Evolutionary conservation across 2,113 vertebrate species (phyloP).

Genomic region (Lepisosteus osseus): DNA sequence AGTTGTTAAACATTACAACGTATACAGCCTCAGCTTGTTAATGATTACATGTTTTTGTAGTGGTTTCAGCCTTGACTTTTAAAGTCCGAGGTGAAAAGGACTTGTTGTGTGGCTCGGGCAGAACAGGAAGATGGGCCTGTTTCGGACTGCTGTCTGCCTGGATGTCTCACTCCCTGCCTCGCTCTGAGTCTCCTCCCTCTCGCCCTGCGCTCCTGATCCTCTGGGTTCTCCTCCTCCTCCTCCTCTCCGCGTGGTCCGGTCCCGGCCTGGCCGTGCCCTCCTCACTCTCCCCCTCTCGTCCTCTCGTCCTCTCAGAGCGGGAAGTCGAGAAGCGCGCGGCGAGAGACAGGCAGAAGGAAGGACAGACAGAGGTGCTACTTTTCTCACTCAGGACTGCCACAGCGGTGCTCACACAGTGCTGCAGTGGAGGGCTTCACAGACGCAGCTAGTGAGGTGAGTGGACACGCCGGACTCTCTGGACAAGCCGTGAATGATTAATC

Average conservation of each 20-base stretch:
- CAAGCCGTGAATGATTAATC: neutral
- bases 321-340: constrained; percentile 25
- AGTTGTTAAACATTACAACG: too few relatives aligned
- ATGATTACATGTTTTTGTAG: too few relatives aligned
- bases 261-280: neutral
- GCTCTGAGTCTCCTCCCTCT: neutral
- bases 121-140: too few relatives aligned
- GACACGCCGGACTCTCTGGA: neutral
- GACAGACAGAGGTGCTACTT: constrained; percentile 18
- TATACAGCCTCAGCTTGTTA: too few relatives aligned
- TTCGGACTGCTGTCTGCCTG: too few relatives aligned
- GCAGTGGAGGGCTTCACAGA: constrained; percentile 72
- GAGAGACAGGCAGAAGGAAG: constrained; percentile 6
- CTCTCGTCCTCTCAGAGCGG: constrained; percentile 30
- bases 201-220: neutral
- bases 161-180: too few relatives aligned
- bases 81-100: too few relatives aligned
- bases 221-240: neutral
- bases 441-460: constrained; percentile 61
- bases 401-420: constrained; percentile 67
- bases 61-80: too few relatives aligned
- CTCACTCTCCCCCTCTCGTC: constrained; percentile 10
- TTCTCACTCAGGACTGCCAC: constrained; percentile 45
- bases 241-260: constrained; percentile 16
- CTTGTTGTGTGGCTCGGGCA: too few relatives aligned